Base-by-base conservation (phyloP, 2,888 invertebrate genomes). In the Argyresthia albistria region DNA sequence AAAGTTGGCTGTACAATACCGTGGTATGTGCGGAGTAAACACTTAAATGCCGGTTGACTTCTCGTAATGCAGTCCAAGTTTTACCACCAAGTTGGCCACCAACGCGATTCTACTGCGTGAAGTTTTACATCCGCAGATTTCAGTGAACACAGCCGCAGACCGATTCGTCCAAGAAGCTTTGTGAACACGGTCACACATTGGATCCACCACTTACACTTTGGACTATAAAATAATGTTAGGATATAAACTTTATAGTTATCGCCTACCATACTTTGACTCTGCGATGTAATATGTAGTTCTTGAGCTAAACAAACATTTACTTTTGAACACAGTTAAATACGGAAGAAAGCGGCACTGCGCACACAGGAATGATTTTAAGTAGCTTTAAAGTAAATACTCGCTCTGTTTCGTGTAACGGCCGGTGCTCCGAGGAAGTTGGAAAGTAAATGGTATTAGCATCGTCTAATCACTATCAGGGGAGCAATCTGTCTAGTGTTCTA, bases 371-470 rank as follows among this genome's bases (percentile, higher is more conserved):
- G 76, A 80, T 80, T 76, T 69, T 74, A 80, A 79, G 72, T 15
- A 73, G 69, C 73, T 72, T 64, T 70, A 67, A 76, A 79, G 80
- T 80, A 80, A 82, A 82, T 78, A 78, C 74, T 25, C 68, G 61
- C 68, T 70, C 73, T 76, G 51, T 45, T 45, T 80, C 76, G 64
- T 66, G 76, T 79, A 78, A 80, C 81, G 81, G 79, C 74, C 73
- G 77, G 78, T 74, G 76, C 80, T 76, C 74, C 77, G 77, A 76
- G 75, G 72, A 84, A 81, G 81, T 81, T 78, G 71, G 77, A 81
- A 83, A 82, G 82, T 84, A 83, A 84, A 84, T 80, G 84, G 79
- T 83, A 87, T 86, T 84, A 84, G 81, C 81, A 80, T 78, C 76
- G 80, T 77, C 77, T 86, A 86, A 87, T 87, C 82, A 82, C 86